These are phyloP conservation scores for Lasioglossum albipes DNA, from an alignment of 1,140 invertebrate species.

Conservation along the genomic window DNA sequence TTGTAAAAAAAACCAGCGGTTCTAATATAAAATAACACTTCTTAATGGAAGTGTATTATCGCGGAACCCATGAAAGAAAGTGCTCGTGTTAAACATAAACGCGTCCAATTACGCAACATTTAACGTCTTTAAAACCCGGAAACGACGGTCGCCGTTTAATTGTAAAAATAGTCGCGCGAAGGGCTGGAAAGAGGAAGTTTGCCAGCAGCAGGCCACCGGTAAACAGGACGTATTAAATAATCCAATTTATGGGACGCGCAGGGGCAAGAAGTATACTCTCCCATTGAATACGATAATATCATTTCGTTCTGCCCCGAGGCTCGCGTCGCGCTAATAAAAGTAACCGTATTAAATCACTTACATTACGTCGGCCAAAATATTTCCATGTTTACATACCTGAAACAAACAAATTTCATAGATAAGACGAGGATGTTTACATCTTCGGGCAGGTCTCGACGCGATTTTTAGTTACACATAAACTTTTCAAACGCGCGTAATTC, in stretches of 20 bases:
- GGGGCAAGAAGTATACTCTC: conserved; percentile 5
- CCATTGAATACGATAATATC: conserved; percentile 27
- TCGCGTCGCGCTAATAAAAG: conserved; percentile 4
- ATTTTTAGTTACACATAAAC: background rate
- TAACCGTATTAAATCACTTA: conserved; percentile 54
- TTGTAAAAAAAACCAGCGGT: no score
- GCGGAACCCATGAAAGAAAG: background rate
- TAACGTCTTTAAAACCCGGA: conserved; percentile 12
- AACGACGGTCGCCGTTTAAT: conserved; percentile 11
- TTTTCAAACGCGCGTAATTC: no score
- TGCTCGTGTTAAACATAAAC: background rate
- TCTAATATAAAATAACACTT: no score
- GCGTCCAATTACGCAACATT: background rate
- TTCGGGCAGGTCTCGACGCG: background rate
- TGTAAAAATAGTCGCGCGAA: conserved; percentile 8
- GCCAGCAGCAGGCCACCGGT: background rate
- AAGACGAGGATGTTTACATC: background rate
- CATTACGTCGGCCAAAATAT: conserved; percentile 21
- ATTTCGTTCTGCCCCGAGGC: background rate
- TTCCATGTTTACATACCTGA: conserved; percentile 49
- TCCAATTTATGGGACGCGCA: background rate
- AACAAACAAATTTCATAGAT: conserved; percentile 34
- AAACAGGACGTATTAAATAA: conserved; percentile 32
- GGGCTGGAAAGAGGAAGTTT: conserved; percentile 40
- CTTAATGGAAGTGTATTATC: no score